Percentiles rank a stretch among this genome's conserved stretches.
phyloP scores from a whole-genome alignment of 2,113 vertebrate species.

The Nothoprocta pentlandii region DNA sequence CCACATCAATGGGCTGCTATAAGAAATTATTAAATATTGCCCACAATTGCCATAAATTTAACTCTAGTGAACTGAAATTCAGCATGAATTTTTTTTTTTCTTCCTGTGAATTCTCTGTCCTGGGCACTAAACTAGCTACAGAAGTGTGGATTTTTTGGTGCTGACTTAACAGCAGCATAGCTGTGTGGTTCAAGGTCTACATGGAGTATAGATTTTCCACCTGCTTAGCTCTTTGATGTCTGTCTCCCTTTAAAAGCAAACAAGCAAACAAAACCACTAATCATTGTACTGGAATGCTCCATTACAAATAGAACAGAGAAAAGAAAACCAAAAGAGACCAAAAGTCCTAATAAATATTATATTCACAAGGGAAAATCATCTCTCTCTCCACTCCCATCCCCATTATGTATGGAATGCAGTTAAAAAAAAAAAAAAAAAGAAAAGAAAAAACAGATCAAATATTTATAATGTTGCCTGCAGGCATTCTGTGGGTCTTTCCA shows the following conservation, averaged over 20 bases:
- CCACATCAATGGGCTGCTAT: background rate
- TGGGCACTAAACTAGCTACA: background rate
- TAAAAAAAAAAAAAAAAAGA: background rate
- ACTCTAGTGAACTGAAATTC: background rate
- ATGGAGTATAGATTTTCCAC: background rate
- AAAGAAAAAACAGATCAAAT: conserved; percentile 52
- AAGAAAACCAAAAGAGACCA: background rate
- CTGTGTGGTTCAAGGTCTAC: background rate
- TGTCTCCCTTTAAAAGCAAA: background rate
- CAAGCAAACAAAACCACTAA: background rate
- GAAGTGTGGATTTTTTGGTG: background rate
- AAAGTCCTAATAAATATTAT: background rate
- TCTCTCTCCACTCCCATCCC: background rate
- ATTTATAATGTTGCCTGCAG: conserved; percentile 68
- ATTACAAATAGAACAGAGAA: background rate
- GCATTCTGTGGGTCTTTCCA: conserved; percentile 21
- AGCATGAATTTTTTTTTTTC: background rate
- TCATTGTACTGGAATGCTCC: background rate
- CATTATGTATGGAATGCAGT: conserved; percentile 6
- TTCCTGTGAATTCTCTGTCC: background rate
- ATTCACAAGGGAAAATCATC: background rate
- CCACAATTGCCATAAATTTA: background rate
- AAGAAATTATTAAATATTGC: background rate
- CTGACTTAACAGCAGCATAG: background rate
- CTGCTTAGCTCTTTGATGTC: background rate